Percentiles rank a stretch among this genome's conserved stretches.
Conservation (phyloP, 2,797 vertebrate genomes). For the Syncerus caffer region DNA sequence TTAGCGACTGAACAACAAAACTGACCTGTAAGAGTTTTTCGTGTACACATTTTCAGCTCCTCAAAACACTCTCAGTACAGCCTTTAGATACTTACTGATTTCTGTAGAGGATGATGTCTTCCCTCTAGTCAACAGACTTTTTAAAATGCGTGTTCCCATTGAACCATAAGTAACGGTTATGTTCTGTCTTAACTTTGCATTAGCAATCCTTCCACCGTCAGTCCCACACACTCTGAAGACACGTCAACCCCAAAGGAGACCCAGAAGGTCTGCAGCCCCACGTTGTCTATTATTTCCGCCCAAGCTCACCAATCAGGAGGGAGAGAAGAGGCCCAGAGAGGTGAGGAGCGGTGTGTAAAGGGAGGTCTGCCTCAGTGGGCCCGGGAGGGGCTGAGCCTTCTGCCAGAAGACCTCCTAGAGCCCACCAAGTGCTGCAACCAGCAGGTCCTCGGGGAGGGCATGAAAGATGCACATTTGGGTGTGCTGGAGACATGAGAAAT, state of each 20-base stretch:
- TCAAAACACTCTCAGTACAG: background rate
- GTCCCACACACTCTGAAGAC: background rate
- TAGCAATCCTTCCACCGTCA: rapidly evolving
- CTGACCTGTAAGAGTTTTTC: background rate
- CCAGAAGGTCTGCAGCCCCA: background rate
- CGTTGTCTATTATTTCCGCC: rapidly evolving
- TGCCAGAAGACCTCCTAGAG: rapidly evolving
- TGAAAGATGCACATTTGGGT: rapidly evolving
- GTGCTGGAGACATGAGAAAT: rapidly evolving
- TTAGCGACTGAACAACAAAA: background rate
- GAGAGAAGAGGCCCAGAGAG: no score
- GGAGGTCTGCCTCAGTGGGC: no score
- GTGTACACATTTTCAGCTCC: background rate
- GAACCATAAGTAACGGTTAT: rapidly evolving
- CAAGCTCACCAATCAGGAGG: background rate
- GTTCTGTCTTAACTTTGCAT: background rate
- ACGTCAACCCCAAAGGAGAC: background rate
- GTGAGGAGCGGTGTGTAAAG: rapidly evolving
- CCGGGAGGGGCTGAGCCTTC: background rate
- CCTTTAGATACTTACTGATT: background rate
- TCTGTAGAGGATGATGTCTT: background rate
- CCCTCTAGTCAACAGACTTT: background rate
- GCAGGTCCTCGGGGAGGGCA: background rate
- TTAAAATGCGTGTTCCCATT: background rate
- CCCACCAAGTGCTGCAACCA: background rate